Conservation (phyloP, 2,888 invertebrate species). For the Lysandra bellargus region DNA sequence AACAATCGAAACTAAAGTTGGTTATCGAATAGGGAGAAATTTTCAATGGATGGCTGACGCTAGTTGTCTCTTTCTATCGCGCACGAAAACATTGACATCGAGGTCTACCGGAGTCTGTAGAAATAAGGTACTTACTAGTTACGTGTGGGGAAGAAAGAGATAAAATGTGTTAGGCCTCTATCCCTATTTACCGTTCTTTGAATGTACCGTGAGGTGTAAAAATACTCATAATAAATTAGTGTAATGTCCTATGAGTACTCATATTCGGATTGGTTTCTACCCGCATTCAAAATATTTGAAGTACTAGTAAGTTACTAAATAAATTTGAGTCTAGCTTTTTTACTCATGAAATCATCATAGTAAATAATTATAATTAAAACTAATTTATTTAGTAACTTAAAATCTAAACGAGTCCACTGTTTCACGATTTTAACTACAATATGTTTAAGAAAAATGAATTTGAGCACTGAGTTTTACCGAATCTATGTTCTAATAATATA, state of each 20-base stretch:
- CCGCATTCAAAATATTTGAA: neutral
- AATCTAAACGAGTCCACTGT: neutral
- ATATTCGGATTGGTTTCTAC: neutral
- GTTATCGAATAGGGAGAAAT: no score
- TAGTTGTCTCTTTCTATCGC: no score
- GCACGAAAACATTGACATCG: no score
- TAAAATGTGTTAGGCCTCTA: no score
- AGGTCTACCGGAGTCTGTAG: no score
- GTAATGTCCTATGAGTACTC: neutral
- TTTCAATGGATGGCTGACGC: no score
- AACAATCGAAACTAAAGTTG: neutral
- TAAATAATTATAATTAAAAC: neutral
- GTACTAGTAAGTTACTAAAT: neutral
- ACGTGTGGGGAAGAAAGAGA: no score
- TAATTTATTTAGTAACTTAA: neutral
- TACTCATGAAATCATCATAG: neutral
- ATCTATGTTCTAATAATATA: slow-evolving; percentile 25
- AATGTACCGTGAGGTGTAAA: neutral
- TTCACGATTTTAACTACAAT: slow-evolving; percentile 36
- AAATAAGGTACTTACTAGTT: no score
- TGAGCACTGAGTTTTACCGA: slow-evolving; percentile 9
- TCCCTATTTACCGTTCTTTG: no score
- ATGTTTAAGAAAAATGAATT: slow-evolving; percentile 46
- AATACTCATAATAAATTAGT: neutral
- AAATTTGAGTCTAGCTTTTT: neutral